Evolutionary conservation across 2,113 vertebrate genomes (phyloP).

Genomic region (Cairina moschata): DNA sequence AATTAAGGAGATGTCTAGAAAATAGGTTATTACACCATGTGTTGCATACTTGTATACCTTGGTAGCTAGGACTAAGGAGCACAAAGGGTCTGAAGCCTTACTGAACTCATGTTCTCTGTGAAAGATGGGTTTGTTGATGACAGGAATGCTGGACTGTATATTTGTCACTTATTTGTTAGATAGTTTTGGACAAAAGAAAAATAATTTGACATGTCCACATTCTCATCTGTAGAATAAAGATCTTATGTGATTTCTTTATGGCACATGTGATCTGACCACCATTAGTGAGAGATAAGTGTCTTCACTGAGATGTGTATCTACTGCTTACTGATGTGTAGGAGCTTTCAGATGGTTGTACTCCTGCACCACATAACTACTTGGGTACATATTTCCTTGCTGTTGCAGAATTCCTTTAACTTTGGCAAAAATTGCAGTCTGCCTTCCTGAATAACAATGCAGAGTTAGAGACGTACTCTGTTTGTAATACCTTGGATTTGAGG

Average conservation of each 20-base stretch:
- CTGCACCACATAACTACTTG: background rate
- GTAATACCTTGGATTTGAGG: background rate
- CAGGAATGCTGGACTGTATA: background rate
- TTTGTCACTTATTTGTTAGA: background rate
- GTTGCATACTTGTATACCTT: background rate
- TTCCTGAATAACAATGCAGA: background rate
- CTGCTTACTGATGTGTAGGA: background rate
- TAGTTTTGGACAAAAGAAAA: background rate
- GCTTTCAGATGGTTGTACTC: background rate
- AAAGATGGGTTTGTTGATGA: background rate
- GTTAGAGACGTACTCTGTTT: background rate
- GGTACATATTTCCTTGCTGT: background rate
- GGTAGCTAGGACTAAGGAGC: background rate
- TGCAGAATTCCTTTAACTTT: slow-evolving; percentile 17
- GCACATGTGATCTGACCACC: background rate
- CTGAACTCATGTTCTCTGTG: background rate
- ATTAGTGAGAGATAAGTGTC: background rate
- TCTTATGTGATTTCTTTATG: background rate
- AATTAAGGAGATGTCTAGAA: background rate
- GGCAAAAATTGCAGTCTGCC: background rate
- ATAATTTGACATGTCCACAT: background rate
- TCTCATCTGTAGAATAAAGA: background rate
- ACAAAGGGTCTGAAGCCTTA: background rate
- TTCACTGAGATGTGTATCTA: background rate
- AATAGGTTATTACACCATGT: background rate